Evolutionary conservation across 2,113 vertebrate species (phyloP).

Genomic region (Planiliza haematocheilus): DNA sequence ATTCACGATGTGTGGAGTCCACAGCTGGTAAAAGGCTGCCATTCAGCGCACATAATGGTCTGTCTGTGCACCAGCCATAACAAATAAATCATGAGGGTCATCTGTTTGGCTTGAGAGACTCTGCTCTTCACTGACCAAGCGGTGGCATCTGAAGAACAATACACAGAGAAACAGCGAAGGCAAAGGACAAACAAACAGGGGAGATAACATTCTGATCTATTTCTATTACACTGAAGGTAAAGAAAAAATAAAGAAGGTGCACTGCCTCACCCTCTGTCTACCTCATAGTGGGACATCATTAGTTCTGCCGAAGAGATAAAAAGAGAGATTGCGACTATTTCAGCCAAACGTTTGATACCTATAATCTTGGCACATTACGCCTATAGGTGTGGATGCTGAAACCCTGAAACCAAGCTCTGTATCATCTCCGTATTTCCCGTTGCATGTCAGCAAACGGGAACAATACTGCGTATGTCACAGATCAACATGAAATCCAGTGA

Average conservation of each 20-base stretch:
- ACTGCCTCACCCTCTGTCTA: background rate
- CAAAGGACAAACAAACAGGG: constrained; percentile 17
- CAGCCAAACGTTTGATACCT: constrained; percentile 3
- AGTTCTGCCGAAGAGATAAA: constrained; percentile 3
- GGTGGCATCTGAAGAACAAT: constrained; percentile 47
- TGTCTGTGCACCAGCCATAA: constrained; percentile 53
- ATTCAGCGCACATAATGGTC: constrained; percentile 50
- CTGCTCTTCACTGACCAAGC: constrained; percentile 43
- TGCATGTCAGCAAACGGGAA: no score
- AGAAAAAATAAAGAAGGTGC: background rate
- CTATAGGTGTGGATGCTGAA: no score
- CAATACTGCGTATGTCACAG: no score
- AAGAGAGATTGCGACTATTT: background rate
- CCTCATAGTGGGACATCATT: background rate
- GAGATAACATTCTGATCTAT: background rate
- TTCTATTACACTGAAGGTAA: background rate
- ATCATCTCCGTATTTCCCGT: no score
- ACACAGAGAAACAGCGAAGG: background rate
- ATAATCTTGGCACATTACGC: constrained; percentile 17
- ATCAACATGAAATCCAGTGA: no score
- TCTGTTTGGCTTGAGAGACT: constrained; percentile 46
- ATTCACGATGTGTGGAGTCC: constrained; percentile 8
- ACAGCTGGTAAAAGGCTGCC: constrained; percentile 57
- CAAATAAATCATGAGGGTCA: constrained; percentile 60
- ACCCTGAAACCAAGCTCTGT: no score